These are phyloP conservation scores for Mamestra configurata DNA, from an alignment of 1,140 invertebrate species.

Conservation along the genomic window DNA sequence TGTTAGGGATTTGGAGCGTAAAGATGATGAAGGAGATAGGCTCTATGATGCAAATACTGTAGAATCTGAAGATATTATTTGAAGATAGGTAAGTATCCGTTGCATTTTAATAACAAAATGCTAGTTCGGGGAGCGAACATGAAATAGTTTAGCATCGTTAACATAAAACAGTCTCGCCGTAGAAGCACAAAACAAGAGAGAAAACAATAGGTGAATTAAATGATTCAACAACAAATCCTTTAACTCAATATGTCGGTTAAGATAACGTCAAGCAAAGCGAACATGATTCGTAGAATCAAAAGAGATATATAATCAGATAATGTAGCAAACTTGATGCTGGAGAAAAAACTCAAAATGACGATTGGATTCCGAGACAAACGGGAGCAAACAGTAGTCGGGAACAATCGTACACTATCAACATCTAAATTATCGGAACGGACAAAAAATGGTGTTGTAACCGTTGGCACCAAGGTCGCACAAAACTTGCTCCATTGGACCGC, in stretches of 20 bases:
- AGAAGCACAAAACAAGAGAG: not conserved
- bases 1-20: constrained; percentile 17
- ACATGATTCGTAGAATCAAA: not conserved
- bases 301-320: not conserved
- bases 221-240: not conserved
- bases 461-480: constrained; percentile 27
- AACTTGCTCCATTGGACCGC: constrained; percentile 1
- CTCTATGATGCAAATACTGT: constrained; percentile 6
- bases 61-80: not conserved
- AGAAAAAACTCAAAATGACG: not conserved
- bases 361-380: constrained; percentile 9
- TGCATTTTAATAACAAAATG: constrained; percentile 2
- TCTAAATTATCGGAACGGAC: constrained; percentile 33
- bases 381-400: constrained; percentile 33
- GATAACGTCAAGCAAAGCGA: not conserved
- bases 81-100: not conserved
- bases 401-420: constrained; percentile 31
- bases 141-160: not conserved
- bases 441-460: constrained; percentile 32
- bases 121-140: not conserved
- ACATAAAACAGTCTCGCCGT: not conserved
- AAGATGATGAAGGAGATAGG: constrained; percentile 27
- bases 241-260: not conserved
- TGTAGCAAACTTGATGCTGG: not conserved
- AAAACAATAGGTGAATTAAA: not conserved